Percentiles rank a stretch among this genome's conserved stretches.
Conservation (phyloP, 2,113 vertebrate genomes). For the Rhombomys opimus region DNA sequence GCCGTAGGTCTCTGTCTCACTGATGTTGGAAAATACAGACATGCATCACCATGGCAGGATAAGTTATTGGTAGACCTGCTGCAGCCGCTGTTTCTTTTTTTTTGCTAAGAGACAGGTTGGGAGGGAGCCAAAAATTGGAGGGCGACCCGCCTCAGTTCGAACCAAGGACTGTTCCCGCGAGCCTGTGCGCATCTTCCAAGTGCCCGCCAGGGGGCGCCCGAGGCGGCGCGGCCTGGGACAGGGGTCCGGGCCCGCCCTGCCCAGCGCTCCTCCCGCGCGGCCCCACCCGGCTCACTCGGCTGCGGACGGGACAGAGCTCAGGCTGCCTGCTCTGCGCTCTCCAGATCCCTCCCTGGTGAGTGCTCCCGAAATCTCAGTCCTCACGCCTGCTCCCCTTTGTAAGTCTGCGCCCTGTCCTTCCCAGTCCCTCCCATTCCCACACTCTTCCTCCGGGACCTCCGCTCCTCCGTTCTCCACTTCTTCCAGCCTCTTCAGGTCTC, state of each 20-base stretch:
- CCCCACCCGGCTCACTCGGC: constrained; percentile 72
- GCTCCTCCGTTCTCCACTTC: background rate
- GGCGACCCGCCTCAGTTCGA: background rate
- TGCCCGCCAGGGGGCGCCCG: constrained; percentile 66
- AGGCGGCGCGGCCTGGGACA: background rate
- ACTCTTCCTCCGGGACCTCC: background rate
- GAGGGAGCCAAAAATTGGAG: background rate
- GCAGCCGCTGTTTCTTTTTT: too few relatives aligned
- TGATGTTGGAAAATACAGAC: background rate
- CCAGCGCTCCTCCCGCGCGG: constrained; percentile 8
- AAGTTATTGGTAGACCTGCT: background rate
- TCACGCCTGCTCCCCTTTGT: background rate
- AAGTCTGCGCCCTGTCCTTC: too few relatives aligned
- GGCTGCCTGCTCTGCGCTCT: constrained; percentile 27
- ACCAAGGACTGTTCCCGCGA: rapidly evolving
- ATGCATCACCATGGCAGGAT: background rate
- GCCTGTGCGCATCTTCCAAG: too few relatives aligned
- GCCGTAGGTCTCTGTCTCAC: background rate
- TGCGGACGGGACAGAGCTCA: constrained; percentile 19
- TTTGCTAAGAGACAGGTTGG: background rate
- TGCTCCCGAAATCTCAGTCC: background rate
- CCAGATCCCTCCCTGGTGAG: constrained; percentile 74
- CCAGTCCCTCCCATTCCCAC: background rate
- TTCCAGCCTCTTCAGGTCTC: background rate
- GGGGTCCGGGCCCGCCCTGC: constrained; percentile 61